phyloP scores from a whole-genome alignment of 2,888 invertebrate species.

The Tortricodes alternella region DNA sequence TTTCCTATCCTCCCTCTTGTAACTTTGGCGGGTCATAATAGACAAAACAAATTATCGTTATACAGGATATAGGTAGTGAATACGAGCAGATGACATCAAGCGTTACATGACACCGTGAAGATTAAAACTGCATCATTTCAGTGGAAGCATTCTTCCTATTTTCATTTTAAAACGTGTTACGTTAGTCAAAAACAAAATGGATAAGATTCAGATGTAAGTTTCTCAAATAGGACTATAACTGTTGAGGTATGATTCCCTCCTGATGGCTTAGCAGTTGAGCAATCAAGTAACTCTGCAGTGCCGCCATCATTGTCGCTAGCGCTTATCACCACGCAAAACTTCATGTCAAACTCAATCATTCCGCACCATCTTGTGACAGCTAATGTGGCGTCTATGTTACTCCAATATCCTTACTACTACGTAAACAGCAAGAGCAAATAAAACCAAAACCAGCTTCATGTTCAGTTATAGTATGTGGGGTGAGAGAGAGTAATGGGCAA shows the following conservation, averaged over 20 bases:
- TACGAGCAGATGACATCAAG: neutral
- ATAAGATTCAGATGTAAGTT: too few species aligned
- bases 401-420: neutral
- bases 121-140: constrained; percentile 38
- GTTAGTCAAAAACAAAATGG: too few species aligned
- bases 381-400: too few species aligned
- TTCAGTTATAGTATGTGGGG: too few species aligned
- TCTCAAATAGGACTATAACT: too few species aligned
- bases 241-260: neutral
- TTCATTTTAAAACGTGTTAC: too few species aligned
- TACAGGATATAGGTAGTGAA: neutral
- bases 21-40: constrained; percentile 79
- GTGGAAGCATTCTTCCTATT: too few species aligned
- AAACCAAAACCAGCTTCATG: neutral
- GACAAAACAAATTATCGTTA: neutral
- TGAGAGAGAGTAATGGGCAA: constrained; percentile 25
- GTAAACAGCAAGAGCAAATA: neutral
- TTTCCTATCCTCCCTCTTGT: constrained; percentile 48
- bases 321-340: too few species aligned
- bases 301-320: constrained; percentile 88
- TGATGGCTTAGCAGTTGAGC: too few species aligned
- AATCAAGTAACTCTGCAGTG: too few species aligned
- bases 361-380: too few species aligned
- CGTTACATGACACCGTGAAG: neutral
- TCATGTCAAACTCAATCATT: too few species aligned